Base-by-base conservation (phyloP, 2,888 invertebrate species). In the Melinaea marsaeus region DNA sequence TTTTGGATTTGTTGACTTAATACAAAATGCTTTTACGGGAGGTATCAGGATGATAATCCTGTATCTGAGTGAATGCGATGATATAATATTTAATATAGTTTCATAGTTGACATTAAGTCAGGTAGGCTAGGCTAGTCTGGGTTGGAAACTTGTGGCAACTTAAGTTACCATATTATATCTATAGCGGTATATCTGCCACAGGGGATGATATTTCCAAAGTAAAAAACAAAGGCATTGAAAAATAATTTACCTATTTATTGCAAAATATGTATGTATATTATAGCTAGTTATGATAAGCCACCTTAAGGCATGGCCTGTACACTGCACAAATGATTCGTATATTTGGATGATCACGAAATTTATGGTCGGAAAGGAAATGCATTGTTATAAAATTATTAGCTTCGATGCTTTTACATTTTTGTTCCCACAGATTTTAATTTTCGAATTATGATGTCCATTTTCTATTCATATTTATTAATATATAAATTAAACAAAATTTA, bases 1-100 rank as follows among this genome's bases (percentile, higher is more conserved):
- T 86, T 85, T 85, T 81, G 84, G 80, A 86, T 87, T 85, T 88
- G 88, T 87, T 86, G 88, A 87, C 85, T 88, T 85, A 86, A 88
- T 86, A 88, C 86, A 86, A 86, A 87, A 80, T 85, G 85, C 84
- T 82, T 80, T 84, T 81, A 78, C 79, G 81, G 80, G 81, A 81
- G 84, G 82, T 84, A 77, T 84, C 84, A 77, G 75, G 79, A 75
- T 80, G 85, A 83, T 83, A 58, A 33, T 55, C 47, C 55, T 13
- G 47, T 33, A 34, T 47, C 33, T 57, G 33, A 64, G 33, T 47
- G 58, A 13, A 6, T n/a, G 58, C 64, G 32, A 64, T 61, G 46
- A 13, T 22, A 37, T 58, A 48, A 63, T 51, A 56, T 59, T 13
- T 13, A 9, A 1, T 33, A 48, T 35, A n/a, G 9, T 48, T 22